A percentile compares a stretch with the other conserved stretches of the same genome.
Evolutionary conservation across 2,113 vertebrate species (phyloP).

Genomic region (Cinclus cinclus): DNA sequence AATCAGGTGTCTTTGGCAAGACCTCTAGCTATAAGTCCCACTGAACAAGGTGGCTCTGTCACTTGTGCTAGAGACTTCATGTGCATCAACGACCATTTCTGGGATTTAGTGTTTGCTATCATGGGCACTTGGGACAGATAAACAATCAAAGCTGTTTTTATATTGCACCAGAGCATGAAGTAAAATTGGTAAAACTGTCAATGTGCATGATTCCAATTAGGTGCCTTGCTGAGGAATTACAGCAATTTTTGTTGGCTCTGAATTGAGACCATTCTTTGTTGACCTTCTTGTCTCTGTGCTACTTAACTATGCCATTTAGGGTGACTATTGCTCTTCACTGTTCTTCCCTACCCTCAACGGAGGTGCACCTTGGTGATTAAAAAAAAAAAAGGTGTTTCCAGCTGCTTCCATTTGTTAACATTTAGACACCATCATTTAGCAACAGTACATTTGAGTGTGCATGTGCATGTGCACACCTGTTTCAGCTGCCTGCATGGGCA

Average conservation of each 20-base stretch:
- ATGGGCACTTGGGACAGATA: neutral
- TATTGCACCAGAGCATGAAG: neutral
- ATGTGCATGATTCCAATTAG: neutral
- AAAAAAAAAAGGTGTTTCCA: neutral
- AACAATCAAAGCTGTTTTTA: neutral
- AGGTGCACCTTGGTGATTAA: neutral
- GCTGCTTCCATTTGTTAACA: neutral
- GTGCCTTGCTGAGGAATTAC: neutral
- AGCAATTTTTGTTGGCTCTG: neutral
- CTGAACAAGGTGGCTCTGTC: neutral
- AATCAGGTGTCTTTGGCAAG: neutral
- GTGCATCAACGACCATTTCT: neutral
- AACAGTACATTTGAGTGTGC: neutral
- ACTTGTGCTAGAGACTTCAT: neutral
- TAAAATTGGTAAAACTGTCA: constrained; percentile 2
- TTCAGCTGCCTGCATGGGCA: neutral
- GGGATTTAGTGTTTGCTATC: neutral
- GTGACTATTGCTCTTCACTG: neutral
- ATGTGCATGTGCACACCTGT: fast-evolving
- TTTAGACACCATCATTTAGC: neutral
- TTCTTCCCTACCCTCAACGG: neutral
- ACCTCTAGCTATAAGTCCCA: neutral
- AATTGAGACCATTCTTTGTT: neutral
- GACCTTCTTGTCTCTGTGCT: neutral
- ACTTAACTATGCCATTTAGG: neutral